A percentile compares a stretch with the other conserved stretches of the same genome.
Conservation (phyloP, 2,797 vertebrate genomes). For the Petrocephalus sullivani region DNA sequence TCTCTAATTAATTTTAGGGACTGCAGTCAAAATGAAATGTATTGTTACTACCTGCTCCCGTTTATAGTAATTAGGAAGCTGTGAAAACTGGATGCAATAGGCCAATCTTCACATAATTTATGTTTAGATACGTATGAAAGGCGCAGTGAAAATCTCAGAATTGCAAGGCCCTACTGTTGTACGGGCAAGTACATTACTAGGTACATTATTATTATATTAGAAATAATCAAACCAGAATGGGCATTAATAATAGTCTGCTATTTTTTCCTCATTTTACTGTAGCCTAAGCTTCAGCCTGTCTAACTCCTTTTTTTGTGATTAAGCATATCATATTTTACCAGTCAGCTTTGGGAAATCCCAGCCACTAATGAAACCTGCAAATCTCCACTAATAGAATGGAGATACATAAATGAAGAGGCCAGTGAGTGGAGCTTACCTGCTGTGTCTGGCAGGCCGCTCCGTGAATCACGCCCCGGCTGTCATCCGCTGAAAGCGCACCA, state of each 20-base stretch:
- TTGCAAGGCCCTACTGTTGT: neutral
- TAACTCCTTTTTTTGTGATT: neutral
- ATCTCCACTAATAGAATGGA: neutral
- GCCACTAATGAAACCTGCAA: neutral
- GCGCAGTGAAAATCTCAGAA: neutral
- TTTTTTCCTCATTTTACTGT: neutral
- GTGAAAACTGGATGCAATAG: neutral
- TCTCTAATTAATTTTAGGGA: neutral
- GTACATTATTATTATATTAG: too few species aligned
- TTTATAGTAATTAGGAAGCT: neutral
- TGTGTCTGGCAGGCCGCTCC: conserved; percentile 44
- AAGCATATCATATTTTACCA: neutral
- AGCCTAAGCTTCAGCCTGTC: neutral
- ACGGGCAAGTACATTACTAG: neutral
- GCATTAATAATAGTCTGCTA: neutral
- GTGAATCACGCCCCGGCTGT: conserved; percentile 65
- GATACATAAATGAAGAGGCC: neutral
- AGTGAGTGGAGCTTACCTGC: conserved; percentile 63
- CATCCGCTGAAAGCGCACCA: conserved; percentile 51
- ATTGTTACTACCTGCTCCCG: neutral
- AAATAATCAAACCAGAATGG: neutral
- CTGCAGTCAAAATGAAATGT: neutral
- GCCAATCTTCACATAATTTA: neutral
- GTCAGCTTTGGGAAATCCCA: neutral
- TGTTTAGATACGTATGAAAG: neutral